Evolutionary conservation across 2,888 invertebrate species (phyloP), one percentile per base, ranked within the genome.

Genomic region (Pomacea canaliculata): DNA sequence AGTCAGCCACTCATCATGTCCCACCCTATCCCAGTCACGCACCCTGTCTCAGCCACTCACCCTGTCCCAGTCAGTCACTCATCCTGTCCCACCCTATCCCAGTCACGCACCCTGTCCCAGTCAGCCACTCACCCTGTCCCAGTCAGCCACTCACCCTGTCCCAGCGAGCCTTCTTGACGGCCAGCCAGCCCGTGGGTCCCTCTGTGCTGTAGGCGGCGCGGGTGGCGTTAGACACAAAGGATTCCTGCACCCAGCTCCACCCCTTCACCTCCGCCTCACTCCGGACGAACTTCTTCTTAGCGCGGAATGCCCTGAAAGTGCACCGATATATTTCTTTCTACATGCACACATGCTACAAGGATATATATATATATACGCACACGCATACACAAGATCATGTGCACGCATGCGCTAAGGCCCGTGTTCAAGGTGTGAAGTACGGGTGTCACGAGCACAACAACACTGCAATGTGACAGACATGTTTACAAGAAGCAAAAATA

Each of bases 161-260:
- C 90, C 91, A 91, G 37, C 83, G 79, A 4, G 90, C 88, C 2
- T 85, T 85, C 68, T 83, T 83, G 0, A 90, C 86, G 0, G 87
- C 84, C 51, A 87, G 78, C 90, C 89, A 89, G 82, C 88, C 88
- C 5, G 80, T 82, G 63, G 82, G 78, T 13, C 82, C 82, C 9
- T 71, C 75, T 56, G 78, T 73, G 46, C 80, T 80, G 81, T 82
- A 81, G 16, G 74, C 80, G 5, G 82, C 73, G 23, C 73, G 74
- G 2, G 85, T 82, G 9, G 80, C 68, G 1, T 83, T 72, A 13
- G 81, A 76, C 3, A 88, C 77, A 60, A 85, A 81, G 8, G 76
- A 75, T 48, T 81, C 83, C 62, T 90, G 83, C 19, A 90, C 89
- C 85, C 87, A 90, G 76, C 89, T 89, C 83, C 82, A 90, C 0